These are phyloP conservation scores for Xenopus petersii DNA, from an alignment of 2,797 vertebrate genomes.

Conservation along the genomic window DNA sequence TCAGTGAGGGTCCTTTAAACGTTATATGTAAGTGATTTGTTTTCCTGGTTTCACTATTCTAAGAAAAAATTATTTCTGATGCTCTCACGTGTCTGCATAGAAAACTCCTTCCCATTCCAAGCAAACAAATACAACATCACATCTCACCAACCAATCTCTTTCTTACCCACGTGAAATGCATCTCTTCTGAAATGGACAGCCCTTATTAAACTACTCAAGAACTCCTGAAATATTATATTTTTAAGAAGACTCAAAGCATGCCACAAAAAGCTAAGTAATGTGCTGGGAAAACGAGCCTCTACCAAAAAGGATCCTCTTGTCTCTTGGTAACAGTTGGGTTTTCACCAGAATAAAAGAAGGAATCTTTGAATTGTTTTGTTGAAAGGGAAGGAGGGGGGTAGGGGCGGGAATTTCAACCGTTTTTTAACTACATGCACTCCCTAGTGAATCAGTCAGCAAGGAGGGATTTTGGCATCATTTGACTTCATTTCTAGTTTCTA, in stretches of 20 bases:
- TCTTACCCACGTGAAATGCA: conserved; percentile 15
- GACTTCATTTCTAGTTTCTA: too few relatives aligned
- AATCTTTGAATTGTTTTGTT: conserved; percentile 46
- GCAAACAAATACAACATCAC: too few relatives aligned
- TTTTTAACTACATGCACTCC: conserved; percentile 24
- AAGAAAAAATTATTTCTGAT: too few relatives aligned
- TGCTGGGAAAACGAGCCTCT: conserved; percentile 1
- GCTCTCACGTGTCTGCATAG: too few relatives aligned
- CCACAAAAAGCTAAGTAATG: background rate
- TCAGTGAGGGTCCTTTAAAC: too few relatives aligned
- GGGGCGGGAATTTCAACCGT: conserved; percentile 32
- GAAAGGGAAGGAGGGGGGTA: conserved; percentile 43
- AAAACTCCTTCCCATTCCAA: too few relatives aligned
- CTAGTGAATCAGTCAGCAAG: background rate
- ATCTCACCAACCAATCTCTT: background rate
- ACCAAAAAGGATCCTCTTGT: conserved; percentile 22
- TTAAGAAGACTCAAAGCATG: background rate
- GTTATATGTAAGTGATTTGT: too few relatives aligned
- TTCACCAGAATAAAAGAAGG: conserved; percentile 43
- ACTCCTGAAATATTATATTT: conserved; percentile 15
- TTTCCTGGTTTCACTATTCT: too few relatives aligned
- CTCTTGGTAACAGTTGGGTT: conserved; percentile 36
- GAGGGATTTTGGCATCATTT: too few relatives aligned
- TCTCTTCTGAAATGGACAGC: background rate
- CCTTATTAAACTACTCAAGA: conserved; percentile 10